Conservation (phyloP, 2,797 vertebrate species). For the Cryptoblepharus egeriae region DNA sequence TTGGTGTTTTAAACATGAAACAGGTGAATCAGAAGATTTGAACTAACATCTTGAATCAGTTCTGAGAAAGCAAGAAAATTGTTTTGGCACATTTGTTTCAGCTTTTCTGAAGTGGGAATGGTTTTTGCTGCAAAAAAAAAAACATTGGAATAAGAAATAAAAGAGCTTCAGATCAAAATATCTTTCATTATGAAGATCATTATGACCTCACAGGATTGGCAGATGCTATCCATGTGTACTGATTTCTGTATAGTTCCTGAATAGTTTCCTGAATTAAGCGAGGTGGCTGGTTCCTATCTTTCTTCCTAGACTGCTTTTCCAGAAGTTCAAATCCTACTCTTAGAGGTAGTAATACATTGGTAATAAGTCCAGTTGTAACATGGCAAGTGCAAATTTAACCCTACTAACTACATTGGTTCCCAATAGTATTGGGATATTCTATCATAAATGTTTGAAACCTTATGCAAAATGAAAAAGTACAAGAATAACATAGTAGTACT, state of each 20-base stretch:
- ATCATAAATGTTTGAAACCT: background rate
- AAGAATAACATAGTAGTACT: background rate
- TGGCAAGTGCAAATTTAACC: background rate
- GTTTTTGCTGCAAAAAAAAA: background rate
- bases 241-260: accelerated
- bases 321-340: background rate
- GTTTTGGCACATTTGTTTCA: accelerated
- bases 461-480: background rate
- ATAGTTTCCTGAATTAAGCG: background rate
- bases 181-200: background rate
- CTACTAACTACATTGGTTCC: no score
- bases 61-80: background rate
- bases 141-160: background rate
- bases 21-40: slow-evolving; percentile 23
- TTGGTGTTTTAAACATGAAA: background rate
- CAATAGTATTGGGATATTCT: background rate
- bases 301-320: background rate
- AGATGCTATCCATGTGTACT: accelerated
- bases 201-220: background rate
- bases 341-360: background rate
- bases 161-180: background rate
- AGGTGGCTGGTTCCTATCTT: background rate
- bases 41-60: background rate
- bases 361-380: no score
- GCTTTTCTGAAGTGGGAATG: background rate